Percentiles rank a stretch among this genome's conserved stretches.
These are phyloP conservation scores for Tachina lurida DNA, from an alignment of 2,888 invertebrate genomes.

Conservation along the genomic window DNA sequence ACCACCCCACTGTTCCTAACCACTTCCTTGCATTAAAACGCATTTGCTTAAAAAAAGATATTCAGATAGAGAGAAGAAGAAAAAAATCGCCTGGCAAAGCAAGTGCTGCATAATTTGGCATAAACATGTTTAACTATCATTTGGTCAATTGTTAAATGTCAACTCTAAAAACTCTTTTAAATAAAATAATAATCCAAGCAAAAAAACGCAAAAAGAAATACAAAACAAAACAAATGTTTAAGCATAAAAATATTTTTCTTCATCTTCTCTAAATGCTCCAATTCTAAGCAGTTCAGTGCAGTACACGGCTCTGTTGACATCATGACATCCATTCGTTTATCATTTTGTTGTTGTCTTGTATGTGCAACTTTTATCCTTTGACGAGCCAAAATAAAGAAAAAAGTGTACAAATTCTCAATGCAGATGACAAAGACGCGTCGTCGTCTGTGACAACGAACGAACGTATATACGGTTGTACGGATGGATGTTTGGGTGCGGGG, in stretches of 20 bases:
- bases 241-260: slow-evolving; percentile 53
- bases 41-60: background rate
- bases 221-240: slow-evolving; percentile 51
- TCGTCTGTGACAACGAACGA: slow-evolving; percentile 7
- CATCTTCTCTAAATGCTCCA: slow-evolving; percentile 57
- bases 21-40: slow-evolving; percentile 10
- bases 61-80: background rate
- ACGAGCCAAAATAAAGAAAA: slow-evolving; percentile 11
- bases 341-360: slow-evolving; percentile 2
- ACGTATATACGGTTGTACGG: background rate
- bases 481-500: too few species aligned
- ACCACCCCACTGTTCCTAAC: slow-evolving; percentile 42
- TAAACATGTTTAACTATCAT: slow-evolving; percentile 70
- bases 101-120: slow-evolving; percentile 74
- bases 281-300: slow-evolving; percentile 28
- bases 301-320: slow-evolving; percentile 43
- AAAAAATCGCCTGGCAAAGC: slow-evolving; percentile 42
- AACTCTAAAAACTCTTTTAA: slow-evolving; percentile 55
- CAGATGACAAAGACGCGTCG: slow-evolving; percentile 60
- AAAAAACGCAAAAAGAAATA: background rate
- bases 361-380: slow-evolving; percentile 46
- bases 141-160: slow-evolving; percentile 71
- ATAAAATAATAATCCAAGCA: slow-evolving; percentile 19
- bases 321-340: slow-evolving; percentile 41
- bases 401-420: slow-evolving; percentile 10